Evolutionary conservation across 2,113 vertebrate species (phyloP).

Genomic region (Reinhardtius hippoglossoides): DNA sequence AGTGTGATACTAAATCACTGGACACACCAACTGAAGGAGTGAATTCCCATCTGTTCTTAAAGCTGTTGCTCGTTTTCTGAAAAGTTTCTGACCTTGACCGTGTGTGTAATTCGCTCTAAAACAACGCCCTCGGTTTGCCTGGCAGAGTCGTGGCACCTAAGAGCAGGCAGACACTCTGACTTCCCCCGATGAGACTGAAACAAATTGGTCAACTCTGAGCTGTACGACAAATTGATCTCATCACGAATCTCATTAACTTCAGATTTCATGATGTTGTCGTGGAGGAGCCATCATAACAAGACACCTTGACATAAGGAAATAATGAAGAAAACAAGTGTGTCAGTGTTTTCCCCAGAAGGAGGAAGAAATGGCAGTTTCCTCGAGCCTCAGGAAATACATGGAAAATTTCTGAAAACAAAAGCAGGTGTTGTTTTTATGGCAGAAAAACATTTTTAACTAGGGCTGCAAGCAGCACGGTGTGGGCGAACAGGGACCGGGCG

Average conservation of each 20-base stretch:
- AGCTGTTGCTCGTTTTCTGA: no score
- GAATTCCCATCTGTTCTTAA: neutral
- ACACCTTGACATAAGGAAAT: neutral
- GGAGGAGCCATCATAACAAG: neutral
- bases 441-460: no score
- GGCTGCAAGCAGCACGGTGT: no score
- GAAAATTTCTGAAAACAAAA: neutral
- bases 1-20: neutral
- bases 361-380: neutral
- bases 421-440: neutral
- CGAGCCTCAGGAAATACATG: neutral
- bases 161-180: neutral
- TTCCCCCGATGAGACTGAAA: neutral
- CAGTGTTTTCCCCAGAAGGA: neutral
- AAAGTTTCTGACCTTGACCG: neutral
- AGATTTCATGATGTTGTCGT: neutral
- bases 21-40: neutral
- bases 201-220: no score
- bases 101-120: no score
- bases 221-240: no score
- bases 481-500: no score
- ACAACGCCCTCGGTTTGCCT: no score
- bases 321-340: no score
- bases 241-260: neutral
- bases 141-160: no score